Evolutionary conservation across 2,888 invertebrate species (phyloP).

Genomic region (Chrysina gloriosa): DNA sequence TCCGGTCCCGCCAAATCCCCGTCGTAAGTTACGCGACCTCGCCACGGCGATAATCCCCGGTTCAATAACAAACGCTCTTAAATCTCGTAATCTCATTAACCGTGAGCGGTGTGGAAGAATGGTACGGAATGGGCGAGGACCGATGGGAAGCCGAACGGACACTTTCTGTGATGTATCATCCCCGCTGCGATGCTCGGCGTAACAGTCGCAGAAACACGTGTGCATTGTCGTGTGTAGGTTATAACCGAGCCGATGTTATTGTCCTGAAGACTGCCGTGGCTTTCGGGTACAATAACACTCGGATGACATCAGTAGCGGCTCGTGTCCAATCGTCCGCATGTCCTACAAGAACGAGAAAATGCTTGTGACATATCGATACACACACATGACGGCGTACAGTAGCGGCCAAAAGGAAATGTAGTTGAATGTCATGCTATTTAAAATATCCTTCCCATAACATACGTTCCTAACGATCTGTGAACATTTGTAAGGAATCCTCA

Average conservation of each 20-base stretch:
- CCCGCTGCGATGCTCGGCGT: slow-evolving; percentile 16
- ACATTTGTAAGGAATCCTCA: too few species aligned
- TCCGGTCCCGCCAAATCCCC: slow-evolving; percentile 57
- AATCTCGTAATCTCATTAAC: slow-evolving; percentile 61
- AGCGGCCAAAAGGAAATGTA: too few species aligned
- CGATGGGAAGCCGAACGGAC: slow-evolving; percentile 18
- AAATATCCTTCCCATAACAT: too few species aligned
- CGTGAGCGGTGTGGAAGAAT: slow-evolving; percentile 38
- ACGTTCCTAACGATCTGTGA: too few species aligned
- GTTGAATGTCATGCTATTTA: too few species aligned
- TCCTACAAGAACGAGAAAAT: too few species aligned
- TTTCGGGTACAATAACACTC: not conserved
- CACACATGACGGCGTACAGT: too few species aligned
- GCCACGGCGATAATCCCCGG: slow-evolving; percentile 59
- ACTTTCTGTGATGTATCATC: slow-evolving; percentile 31
- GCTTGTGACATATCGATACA: too few species aligned
- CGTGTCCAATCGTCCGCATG: not conserved
- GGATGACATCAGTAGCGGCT: not conserved
- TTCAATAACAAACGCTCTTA: slow-evolving; percentile 62
- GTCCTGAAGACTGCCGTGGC: not conserved
- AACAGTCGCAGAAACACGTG: slow-evolving; percentile 35
- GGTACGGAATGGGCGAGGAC: slow-evolving; percentile 4
- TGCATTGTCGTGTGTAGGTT: slow-evolving; percentile 12
- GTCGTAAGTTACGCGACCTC: slow-evolving; percentile 55
- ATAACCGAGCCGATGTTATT: slow-evolving; percentile 7